These are phyloP conservation scores for Melinaea menophilus DNA, from an alignment of 2,888 invertebrate species.

Conservation along the genomic window DNA sequence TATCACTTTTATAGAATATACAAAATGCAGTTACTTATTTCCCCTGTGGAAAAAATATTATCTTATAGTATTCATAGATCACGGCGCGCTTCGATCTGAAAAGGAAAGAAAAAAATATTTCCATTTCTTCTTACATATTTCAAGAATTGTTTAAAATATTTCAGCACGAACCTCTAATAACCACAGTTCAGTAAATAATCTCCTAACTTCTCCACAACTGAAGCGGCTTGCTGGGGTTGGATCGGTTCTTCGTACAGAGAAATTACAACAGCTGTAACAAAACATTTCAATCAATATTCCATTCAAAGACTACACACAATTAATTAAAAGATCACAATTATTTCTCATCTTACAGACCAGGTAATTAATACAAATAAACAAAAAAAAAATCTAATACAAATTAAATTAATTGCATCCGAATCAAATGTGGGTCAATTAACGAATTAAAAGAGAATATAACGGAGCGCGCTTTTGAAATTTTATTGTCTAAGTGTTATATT, in stretches of 20 bases:
- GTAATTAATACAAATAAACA: neutral
- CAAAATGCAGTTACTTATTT: constrained; percentile 80
- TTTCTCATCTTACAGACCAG: neutral
- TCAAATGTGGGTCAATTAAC: constrained; percentile 29
- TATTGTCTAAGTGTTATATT: constrained; percentile 7
- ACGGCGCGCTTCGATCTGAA: constrained; percentile 77
- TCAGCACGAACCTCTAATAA: constrained; percentile 86
- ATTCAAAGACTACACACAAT: neutral
- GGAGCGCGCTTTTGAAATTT: constrained; percentile 24
- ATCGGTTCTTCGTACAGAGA: constrained; percentile 97
- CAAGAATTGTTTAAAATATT: neutral
- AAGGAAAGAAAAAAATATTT: constrained; percentile 43
- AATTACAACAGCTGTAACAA: constrained; percentile 90
- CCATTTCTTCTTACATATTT: neutral
- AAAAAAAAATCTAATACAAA: constrained; percentile 24
- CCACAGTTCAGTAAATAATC: constrained; percentile 98
- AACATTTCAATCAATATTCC: constrained; percentile 30
- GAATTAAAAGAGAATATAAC: constrained; percentile 28
- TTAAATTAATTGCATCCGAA: constrained; percentile 20
- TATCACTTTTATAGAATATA: constrained; percentile 79
- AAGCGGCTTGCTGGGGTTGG: constrained; percentile 97
- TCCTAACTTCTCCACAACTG: constrained; percentile 97
- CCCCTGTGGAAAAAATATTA: constrained; percentile 79
- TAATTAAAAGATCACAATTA: neutral
- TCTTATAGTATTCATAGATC: constrained; percentile 78